phyloP scores from a whole-genome alignment of 1,140 invertebrate species.

The Heliconius melpomene region DNA sequence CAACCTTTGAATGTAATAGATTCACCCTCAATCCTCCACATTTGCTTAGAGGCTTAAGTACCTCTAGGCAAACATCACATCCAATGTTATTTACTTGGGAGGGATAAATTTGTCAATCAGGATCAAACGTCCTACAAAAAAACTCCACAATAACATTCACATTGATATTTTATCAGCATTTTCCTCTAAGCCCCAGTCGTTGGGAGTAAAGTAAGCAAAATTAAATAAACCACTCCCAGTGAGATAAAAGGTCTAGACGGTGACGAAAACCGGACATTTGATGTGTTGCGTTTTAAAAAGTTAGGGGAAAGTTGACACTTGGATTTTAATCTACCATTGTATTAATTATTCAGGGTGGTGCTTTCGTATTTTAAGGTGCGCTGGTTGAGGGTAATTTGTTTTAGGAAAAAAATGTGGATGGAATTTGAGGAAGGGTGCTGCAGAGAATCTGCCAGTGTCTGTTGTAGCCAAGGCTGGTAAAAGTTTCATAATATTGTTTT shows the following conservation, averaged over 20 bases:
- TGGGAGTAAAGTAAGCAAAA: slow-evolving; percentile 76
- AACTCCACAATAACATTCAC: slow-evolving; percentile 53
- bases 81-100: slow-evolving; percentile 68
- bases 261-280: slow-evolving; percentile 70
- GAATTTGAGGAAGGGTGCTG: slow-evolving; percentile 60
- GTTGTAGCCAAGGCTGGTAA: slow-evolving; percentile 55
- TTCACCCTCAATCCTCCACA: slow-evolving; percentile 57
- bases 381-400: slow-evolving; percentile 74
- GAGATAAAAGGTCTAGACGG: slow-evolving; percentile 67
- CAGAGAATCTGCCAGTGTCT: slow-evolving; percentile 50
- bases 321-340: slow-evolving; percentile 78
- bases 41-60: slow-evolving; percentile 54
- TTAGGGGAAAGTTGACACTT: slow-evolving; percentile 79
- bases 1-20: slow-evolving; percentile 17
- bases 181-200: slow-evolving; percentile 73
- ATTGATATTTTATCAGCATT: slow-evolving; percentile 52
- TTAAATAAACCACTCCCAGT: slow-evolving; percentile 76
- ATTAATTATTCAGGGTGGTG: slow-evolving; percentile 80
- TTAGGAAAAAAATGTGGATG: slow-evolving; percentile 62
- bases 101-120: slow-evolving; percentile 74
- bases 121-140: slow-evolving; percentile 65
- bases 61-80: slow-evolving; percentile 55
- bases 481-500: slow-evolving; percentile 76
- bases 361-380: slow-evolving; percentile 75
- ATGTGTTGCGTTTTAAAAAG: slow-evolving; percentile 76